Percentiles rank a stretch among this genome's conserved stretches.
These are phyloP conservation scores for Clusia tigrina DNA, from an alignment of 2,888 invertebrate species.

Conservation along the genomic window DNA sequence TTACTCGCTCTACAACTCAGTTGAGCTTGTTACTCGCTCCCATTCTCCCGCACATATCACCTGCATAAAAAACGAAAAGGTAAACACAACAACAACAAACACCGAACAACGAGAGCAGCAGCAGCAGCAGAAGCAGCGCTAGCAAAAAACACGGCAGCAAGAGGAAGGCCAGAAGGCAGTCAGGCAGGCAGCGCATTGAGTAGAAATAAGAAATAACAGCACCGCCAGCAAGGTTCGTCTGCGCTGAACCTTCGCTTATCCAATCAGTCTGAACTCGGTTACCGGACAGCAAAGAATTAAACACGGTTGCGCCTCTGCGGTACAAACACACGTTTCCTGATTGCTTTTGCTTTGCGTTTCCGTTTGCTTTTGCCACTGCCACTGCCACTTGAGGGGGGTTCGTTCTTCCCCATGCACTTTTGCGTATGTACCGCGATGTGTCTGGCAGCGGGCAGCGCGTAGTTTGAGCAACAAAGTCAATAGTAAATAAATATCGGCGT, in stretches of 20 bases:
- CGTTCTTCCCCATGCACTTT: too few species aligned
- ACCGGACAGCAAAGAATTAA: slow-evolving; percentile 62
- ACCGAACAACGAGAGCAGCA: slow-evolving; percentile 10
- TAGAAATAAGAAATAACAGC: slow-evolving; percentile 21
- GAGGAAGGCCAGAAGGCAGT: slow-evolving; percentile 15
- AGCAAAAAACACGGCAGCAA: slow-evolving; percentile 14
- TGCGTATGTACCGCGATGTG: slow-evolving; percentile 19
- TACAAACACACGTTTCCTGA: slow-evolving; percentile 17
- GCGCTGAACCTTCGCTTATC: slow-evolving; percentile 62
- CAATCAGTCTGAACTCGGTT: slow-evolving; percentile 65
- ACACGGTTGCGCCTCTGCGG: slow-evolving; percentile 35
- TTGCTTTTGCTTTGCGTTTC: slow-evolving; percentile 20
- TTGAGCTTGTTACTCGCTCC: background rate
- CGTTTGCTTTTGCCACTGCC: slow-evolving; percentile 23
- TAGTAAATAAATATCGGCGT: too few species aligned
- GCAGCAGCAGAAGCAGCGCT: too few species aligned
- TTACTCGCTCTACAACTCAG: background rate
- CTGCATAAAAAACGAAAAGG: slow-evolving; percentile 7
- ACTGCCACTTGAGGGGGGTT: too few species aligned
- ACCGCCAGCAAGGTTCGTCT: slow-evolving; percentile 56
- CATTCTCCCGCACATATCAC: slow-evolving; percentile 3
- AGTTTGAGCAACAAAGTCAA: too few species aligned
- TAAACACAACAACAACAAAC: background rate
- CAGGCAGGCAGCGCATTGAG: slow-evolving; percentile 10
- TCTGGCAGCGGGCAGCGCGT: too few species aligned